Conservation (phyloP, 2,797 vertebrate species). For the Semaprochilodus insignis region DNA sequence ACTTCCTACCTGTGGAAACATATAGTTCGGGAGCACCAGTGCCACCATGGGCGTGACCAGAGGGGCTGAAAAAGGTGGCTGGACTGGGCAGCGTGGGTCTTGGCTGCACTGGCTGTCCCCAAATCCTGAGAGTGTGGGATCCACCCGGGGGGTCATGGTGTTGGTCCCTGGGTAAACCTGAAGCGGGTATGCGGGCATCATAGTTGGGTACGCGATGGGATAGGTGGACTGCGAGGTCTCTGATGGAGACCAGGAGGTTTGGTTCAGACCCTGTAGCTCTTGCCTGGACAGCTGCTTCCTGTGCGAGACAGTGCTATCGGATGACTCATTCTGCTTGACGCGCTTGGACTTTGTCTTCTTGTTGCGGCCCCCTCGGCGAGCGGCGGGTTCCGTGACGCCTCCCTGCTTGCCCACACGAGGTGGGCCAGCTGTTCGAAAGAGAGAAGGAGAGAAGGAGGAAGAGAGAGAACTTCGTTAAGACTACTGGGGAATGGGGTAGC, state of each 20-base stretch:
- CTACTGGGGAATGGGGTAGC: background rate
- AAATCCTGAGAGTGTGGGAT: slow-evolving; percentile 70
- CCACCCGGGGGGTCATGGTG: slow-evolving; percentile 63
- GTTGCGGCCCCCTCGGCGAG: slow-evolving; percentile 76
- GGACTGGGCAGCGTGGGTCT: slow-evolving; percentile 67
- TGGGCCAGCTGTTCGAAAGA: slow-evolving; percentile 61
- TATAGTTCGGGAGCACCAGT: slow-evolving; percentile 85
- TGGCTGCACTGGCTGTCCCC: slow-evolving; percentile 70
- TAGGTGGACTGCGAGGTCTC: slow-evolving; percentile 88
- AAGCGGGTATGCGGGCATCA: slow-evolving; percentile 85
- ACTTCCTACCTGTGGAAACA: slow-evolving; percentile 76
- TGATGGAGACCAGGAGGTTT: slow-evolving; percentile 87
- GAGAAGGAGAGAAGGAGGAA: background rate
- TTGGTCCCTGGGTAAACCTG: slow-evolving; percentile 81
- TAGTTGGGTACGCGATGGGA: slow-evolving; percentile 79
- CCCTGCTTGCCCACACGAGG: slow-evolving; percentile 70
- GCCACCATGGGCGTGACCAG: slow-evolving; percentile 87
- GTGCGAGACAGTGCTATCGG: slow-evolving; percentile 83
- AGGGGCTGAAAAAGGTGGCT: slow-evolving; percentile 74
- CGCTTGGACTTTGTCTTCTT: slow-evolving; percentile 89
- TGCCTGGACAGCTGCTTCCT: slow-evolving; percentile 73
- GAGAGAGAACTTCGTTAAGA: background rate
- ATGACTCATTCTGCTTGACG: slow-evolving; percentile 84
- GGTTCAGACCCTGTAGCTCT: slow-evolving; percentile 80
- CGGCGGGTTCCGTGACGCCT: slow-evolving; percentile 67